Evolutionary conservation across 1,140 invertebrate genomes (phyloP).

Genomic region (Tetramorium simillimum): DNA sequence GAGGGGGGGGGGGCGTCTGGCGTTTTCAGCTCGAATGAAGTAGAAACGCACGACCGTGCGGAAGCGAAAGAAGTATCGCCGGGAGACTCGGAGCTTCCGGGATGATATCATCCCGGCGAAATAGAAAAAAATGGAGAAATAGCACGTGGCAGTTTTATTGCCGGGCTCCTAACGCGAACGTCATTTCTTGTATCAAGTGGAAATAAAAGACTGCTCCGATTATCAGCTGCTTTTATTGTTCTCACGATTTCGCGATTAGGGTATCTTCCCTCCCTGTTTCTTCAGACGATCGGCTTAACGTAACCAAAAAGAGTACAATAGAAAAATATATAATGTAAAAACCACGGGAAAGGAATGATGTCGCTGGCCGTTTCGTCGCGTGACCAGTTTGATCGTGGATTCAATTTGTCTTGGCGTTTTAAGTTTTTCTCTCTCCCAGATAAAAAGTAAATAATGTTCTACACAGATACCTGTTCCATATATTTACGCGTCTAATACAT

Average conservation of each 20-base stretch:
- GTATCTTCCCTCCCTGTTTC: background rate
- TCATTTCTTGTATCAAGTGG: background rate
- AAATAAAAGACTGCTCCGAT: conserved; percentile 9
- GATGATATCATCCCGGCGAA: background rate
- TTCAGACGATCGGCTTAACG: too few relatives aligned
- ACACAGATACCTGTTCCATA: background rate
- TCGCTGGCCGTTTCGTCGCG: background rate
- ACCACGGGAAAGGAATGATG: background rate
- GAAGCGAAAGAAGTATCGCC: conserved; percentile 58
- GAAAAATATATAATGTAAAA: background rate
- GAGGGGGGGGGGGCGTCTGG: too few relatives aligned
- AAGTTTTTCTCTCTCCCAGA: background rate
- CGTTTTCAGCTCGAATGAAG: conserved; percentile 19
- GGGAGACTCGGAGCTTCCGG: conserved; percentile 1
- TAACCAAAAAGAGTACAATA: background rate
- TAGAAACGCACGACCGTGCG: conserved; percentile 22
- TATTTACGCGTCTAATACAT: conserved; percentile 51
- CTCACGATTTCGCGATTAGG: background rate
- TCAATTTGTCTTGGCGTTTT: background rate
- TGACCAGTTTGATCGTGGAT: background rate
- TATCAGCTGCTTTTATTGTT: background rate
- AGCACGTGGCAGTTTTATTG: conserved; percentile 7
- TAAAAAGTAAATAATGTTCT: background rate
- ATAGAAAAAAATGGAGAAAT: background rate
- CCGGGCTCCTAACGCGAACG: background rate